A percentile compares a stretch with the other conserved stretches of the same genome.
Evolutionary conservation across 37 sponge, comb jelly and placozoan genomes (phyloP).

Genomic region (Beroe ovata): DNA sequence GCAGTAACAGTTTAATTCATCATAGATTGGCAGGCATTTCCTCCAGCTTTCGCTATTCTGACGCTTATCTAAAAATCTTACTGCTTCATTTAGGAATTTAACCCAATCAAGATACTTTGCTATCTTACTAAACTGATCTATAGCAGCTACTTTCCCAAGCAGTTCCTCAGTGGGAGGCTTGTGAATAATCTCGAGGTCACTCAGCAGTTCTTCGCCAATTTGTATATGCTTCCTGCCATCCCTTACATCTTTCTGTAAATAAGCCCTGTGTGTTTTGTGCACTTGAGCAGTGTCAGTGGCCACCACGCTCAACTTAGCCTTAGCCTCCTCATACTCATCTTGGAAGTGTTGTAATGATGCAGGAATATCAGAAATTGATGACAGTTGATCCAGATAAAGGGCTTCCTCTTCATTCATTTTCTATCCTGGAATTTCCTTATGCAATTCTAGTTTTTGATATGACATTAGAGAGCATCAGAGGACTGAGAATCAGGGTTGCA

Average conservation of each 20-base stretch:
- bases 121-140: slow-evolving; percentile 35
- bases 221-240: slow-evolving; percentile 6
- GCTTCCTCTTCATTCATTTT: slow-evolving; percentile 67
- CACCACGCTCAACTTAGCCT: slow-evolving; percentile 40
- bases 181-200: neutral
- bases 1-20: slow-evolving; percentile 36
- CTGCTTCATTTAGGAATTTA: slow-evolving; percentile 54
- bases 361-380: slow-evolving; percentile 50
- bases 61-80: slow-evolving; percentile 30
- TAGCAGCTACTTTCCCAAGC: slow-evolving; percentile 11
- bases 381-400: slow-evolving; percentile 3
- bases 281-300: slow-evolving; percentile 37
- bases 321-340: slow-evolving; percentile 29
- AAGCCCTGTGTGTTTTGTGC: slow-evolving; percentile 11
- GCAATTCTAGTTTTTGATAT: no score
- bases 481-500: no score
- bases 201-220: slow-evolving; percentile 35
- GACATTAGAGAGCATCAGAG: no score
- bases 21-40: slow-evolving; percentile 61
- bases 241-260: slow-evolving; percentile 19
- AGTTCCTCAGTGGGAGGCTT: slow-evolving; percentile 18
- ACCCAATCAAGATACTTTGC: slow-evolving; percentile 64
- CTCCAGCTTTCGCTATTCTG: slow-evolving; percentile 22
- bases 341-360: slow-evolving; percentile 51
- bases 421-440: neutral